Conservation (phyloP, 2,888 invertebrate genomes). For the Psylliodes chrysocephalus region DNA sequence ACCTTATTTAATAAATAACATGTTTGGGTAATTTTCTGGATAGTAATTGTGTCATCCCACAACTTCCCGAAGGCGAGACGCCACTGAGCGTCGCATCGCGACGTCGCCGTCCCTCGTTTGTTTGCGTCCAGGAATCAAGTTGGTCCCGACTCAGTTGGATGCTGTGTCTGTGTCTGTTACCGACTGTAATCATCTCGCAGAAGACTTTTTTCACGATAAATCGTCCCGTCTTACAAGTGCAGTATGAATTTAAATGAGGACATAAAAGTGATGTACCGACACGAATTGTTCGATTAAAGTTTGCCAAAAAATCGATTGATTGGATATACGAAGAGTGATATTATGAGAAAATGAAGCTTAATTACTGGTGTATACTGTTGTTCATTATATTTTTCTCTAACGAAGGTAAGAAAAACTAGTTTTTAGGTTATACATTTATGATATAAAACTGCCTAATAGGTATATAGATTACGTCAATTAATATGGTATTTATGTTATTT, state of each 20-base stretch:
- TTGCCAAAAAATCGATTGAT: not conserved
- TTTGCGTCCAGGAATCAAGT: slow-evolving; percentile 14
- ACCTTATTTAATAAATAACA: no score
- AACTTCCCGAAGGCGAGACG: no score
- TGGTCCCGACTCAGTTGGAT: slow-evolving; percentile 20
- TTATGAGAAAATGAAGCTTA: slow-evolving; percentile 21
- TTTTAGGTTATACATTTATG: not conserved
- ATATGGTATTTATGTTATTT: no score
- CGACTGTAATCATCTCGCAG: not conserved
- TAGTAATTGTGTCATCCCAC: no score
- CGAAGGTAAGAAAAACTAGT: slow-evolving; percentile 10
- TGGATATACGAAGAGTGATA: not conserved
- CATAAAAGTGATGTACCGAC: not conserved
- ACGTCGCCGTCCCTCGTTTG: slow-evolving; percentile 18
- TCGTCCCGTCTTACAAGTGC: not conserved
- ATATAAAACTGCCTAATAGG: not conserved
- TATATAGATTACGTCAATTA: not conserved
- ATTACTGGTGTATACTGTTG: slow-evolving; percentile 19
- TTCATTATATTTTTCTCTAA: slow-evolving; percentile 1
- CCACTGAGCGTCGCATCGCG: slow-evolving; percentile 13
- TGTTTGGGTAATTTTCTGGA: no score
- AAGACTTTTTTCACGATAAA: not conserved
- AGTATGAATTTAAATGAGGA: slow-evolving; percentile 1
- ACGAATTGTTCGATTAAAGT: not conserved
- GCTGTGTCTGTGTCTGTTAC: slow-evolving; percentile 12